Conservation (phyloP, 2,113 vertebrate species). For the Callionymus lyra region DNA sequence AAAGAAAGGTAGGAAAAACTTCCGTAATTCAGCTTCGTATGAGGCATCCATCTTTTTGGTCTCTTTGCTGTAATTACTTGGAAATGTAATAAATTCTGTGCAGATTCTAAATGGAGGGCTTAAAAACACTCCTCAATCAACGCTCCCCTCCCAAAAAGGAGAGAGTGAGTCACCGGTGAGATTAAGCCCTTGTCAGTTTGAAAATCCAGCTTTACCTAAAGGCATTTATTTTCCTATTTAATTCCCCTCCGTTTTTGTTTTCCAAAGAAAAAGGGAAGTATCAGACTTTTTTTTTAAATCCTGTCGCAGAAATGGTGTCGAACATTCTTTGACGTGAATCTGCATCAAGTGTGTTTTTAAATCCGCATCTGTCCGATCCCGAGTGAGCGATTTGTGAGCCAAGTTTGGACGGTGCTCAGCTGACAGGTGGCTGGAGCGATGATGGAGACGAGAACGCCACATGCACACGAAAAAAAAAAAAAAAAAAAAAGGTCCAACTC, state of each 20-base stretch:
- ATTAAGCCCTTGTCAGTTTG: constrained; percentile 5
- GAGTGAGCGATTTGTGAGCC: constrained; percentile 45
- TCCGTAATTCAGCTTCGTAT: constrained; percentile 52
- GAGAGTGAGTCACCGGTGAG: constrained; percentile 36
- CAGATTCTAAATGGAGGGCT: constrained; percentile 32
- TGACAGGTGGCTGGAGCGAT: constrained; percentile 55
- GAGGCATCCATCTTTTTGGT: constrained; percentile 72
- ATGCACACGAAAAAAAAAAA: constrained; percentile 42
- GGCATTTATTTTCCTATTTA: too few relatives aligned
- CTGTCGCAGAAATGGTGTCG: too few relatives aligned
- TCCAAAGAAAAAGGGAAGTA: too few relatives aligned
- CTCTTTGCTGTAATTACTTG: constrained; percentile 70
- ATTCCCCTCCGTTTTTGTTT: too few relatives aligned
- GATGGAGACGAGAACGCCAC: constrained; percentile 50
- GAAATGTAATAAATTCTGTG: constrained; percentile 43
- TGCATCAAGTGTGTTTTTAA: too few relatives aligned
- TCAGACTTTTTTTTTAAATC: too few relatives aligned
- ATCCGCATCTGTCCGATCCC: constrained; percentile 54
- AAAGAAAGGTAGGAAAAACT: constrained; percentile 53
- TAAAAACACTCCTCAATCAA: constrained; percentile 23
- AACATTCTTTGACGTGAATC: too few relatives aligned
- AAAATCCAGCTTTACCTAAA: too few relatives aligned
- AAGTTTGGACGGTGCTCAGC: constrained; percentile 47
- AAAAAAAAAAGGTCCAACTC: constrained; percentile 20
- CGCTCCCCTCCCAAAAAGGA: constrained; percentile 21